A percentile compares a stretch with the other conserved stretches of the same genome.
Conservation (phyloP, 2,797 vertebrate genomes). For the Mallotus villosus region DNA sequence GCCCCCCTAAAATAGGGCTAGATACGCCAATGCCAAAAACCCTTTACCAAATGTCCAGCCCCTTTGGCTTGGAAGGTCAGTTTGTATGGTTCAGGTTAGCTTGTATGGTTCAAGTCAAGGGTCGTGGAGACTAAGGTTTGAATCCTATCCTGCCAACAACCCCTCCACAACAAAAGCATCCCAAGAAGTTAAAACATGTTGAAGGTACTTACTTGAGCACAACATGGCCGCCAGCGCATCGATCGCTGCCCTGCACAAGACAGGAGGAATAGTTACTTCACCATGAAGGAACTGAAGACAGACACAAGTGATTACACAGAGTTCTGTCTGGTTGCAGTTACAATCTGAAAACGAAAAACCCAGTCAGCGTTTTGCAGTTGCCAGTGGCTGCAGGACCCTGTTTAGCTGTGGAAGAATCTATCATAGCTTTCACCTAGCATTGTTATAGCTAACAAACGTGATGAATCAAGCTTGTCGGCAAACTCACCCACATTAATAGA, state of each 20-base stretch:
- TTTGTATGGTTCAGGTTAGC: not conserved
- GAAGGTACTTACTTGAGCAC: slow-evolving; percentile 84
- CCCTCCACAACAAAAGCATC: no score
- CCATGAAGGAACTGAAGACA: not conserved
- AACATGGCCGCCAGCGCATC: slow-evolving; percentile 83
- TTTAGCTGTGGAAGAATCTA: not conserved
- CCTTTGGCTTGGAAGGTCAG: no score
- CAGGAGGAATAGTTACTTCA: not conserved
- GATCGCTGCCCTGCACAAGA: slow-evolving; percentile 80
- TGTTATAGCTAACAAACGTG: not conserved
- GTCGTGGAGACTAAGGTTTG: no score
- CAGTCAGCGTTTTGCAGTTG: not conserved
- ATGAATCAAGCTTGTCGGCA: not conserved
- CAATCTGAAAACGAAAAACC: not conserved
- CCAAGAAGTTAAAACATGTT: not conserved
- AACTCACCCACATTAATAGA: not conserved
- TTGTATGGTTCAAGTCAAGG: not conserved
- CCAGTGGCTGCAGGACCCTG: not conserved
- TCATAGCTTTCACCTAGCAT: not conserved
- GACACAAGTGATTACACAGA: not conserved
- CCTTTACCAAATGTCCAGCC: not conserved
- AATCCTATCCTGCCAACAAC: no score
- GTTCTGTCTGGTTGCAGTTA: not conserved
- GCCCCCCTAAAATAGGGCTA: no score
- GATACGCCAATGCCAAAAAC: no score